These are phyloP conservation scores for Galaxea fascicularis DNA, from an alignment of 92 coral and sea anemone genomes.

Conservation along the genomic window DNA sequence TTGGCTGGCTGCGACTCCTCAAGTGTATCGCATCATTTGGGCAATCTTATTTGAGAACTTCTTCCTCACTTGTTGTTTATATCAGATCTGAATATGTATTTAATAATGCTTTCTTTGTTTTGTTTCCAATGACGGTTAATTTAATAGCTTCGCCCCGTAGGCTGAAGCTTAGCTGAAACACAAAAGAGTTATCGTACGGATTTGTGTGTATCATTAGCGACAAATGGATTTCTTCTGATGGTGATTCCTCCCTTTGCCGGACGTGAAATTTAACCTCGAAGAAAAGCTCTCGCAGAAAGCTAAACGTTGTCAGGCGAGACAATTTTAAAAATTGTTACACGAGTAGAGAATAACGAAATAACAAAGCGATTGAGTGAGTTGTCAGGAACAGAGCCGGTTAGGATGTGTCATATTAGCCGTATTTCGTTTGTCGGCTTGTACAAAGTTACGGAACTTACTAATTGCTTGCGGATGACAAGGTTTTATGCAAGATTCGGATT, in stretches of 20 bases:
- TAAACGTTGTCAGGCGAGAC: neutral
- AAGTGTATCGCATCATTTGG: neutral
- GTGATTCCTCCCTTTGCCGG: neutral
- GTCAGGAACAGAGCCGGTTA: neutral
- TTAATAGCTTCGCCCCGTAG: neutral
- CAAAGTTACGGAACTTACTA: slow-evolving; percentile 2
- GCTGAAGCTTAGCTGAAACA: slow-evolving; percentile 11
- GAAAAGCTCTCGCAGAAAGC: neutral
- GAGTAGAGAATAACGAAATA: neutral
- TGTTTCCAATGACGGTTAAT: slow-evolving; percentile 22
- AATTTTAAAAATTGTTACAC: neutral
- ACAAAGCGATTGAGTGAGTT: neutral
- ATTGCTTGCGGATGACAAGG: slow-evolving; percentile 2
- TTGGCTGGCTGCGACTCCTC: neutral
- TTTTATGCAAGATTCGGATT: neutral
- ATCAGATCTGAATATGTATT: slow-evolving; percentile 6
- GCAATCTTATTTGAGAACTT: neutral
- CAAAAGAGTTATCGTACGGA: slow-evolving; percentile 4
- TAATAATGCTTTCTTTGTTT: slow-evolving; percentile 8
- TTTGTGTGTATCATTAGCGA: neutral
- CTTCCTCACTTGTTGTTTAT: neutral
- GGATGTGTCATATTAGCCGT: neutral
- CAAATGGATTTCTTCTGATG: slow-evolving; percentile 1
- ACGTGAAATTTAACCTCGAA: neutral
- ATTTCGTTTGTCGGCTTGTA: slow-evolving; percentile 21